Conservation (phyloP, 2,888 invertebrate genomes). For the Drosophila kokeensis region DNA sequence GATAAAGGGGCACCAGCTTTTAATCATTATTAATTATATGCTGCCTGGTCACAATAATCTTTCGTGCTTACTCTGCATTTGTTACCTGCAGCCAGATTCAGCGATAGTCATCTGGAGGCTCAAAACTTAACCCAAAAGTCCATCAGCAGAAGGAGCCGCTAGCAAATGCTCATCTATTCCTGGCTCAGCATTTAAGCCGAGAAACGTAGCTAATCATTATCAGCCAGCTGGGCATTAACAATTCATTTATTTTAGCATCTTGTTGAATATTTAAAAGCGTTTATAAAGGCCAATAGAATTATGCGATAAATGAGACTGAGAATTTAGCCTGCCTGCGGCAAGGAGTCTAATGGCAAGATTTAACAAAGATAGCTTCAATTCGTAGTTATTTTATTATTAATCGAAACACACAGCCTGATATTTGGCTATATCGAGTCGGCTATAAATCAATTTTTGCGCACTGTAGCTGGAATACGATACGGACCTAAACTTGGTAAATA, state of each 20-base stretch:
- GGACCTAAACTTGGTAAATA: neutral
- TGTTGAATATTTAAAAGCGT: constrained; percentile 7
- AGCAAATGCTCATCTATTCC: constrained; percentile 36
- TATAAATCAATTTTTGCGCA: neutral
- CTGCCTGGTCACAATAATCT: constrained; percentile 73
- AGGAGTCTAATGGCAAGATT: no score
- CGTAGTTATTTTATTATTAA: neutral
- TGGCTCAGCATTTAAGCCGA: constrained; percentile 34
- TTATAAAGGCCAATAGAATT: neutral
- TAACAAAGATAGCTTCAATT: neutral
- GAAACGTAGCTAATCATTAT: constrained; percentile 61
- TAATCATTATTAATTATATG: constrained; percentile 80
- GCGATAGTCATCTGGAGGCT: constrained; percentile 41
- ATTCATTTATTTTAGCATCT: constrained; percentile 44
- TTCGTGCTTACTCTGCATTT: constrained; percentile 61
- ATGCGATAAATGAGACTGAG: neutral
- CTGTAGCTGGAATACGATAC: neutral
- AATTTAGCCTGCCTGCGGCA: neutral
- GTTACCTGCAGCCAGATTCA: constrained; percentile 34
- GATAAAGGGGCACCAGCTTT: constrained; percentile 73
- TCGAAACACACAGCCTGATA: neutral
- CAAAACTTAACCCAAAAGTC: neutral
- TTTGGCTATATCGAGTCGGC: neutral
- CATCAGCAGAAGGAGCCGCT: constrained; percentile 26
- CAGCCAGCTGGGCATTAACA: constrained; percentile 30